Evolutionary conservation across 1,140 invertebrate genomes (phyloP).

Genomic region (Pogonognathellus flavescens): DNA sequence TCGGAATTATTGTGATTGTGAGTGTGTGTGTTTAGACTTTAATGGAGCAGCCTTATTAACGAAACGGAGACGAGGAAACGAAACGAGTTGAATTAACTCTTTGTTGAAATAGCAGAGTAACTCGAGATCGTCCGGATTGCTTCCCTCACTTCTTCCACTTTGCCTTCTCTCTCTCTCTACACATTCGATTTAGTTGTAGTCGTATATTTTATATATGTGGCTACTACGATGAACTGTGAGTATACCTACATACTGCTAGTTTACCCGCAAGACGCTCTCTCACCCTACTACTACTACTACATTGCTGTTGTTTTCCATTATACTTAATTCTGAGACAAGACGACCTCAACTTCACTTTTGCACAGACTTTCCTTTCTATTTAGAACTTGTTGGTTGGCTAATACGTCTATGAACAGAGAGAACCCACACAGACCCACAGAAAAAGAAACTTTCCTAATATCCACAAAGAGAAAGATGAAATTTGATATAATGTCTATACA

Average conservation of each 20-base stretch:
- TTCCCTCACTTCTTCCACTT: not conserved
- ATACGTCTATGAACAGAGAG: not conserved
- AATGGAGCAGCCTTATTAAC: constrained; percentile 44
- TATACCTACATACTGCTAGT: too few species aligned
- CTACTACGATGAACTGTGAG: too few species aligned
- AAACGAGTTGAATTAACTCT: constrained; percentile 37
- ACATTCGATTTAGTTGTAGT: too few species aligned
- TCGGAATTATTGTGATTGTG: constrained; percentile 37
- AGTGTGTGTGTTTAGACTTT: constrained; percentile 50
- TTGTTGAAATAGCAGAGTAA: not conserved
- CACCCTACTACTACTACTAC: too few species aligned
- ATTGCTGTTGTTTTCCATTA: too few species aligned
- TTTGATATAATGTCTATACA: too few species aligned
- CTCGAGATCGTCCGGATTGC: not conserved
- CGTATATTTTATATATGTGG: too few species aligned
- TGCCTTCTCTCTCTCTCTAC: not conserved
- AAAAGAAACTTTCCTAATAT: constrained; percentile 1
- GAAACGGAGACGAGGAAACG: constrained; percentile 31
- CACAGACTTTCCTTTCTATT: too few species aligned
- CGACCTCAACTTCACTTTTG: too few species aligned
- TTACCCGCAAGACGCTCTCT: too few species aligned
- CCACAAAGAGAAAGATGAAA: too few species aligned
- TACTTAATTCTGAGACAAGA: too few species aligned
- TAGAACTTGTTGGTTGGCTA: not conserved
- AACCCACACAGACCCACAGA: not conserved